Conservation (phyloP, 2,797 vertebrate species). For the Orientallactaga sibirica region DNA sequence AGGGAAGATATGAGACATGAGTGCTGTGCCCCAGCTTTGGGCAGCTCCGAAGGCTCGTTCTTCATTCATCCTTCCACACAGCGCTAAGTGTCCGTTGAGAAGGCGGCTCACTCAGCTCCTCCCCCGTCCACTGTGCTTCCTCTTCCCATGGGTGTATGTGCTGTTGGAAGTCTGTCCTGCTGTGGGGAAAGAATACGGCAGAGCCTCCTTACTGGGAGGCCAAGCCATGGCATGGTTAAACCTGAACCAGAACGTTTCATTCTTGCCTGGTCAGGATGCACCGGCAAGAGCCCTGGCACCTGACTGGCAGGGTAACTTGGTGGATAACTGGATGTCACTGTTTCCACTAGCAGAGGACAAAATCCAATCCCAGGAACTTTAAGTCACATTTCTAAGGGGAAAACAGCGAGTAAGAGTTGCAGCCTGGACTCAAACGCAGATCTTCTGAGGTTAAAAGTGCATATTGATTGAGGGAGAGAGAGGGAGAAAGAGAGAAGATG, state of each 20-base stretch:
- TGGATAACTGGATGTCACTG: neutral
- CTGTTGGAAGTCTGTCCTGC: neutral
- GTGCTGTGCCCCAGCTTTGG: neutral
- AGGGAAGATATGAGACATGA: rapidly evolving
- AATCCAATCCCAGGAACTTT: neutral
- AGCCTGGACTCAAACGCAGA: neutral
- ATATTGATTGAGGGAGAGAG: neutral
- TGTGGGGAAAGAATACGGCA: neutral
- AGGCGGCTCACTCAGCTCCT: neutral
- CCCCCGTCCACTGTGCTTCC: neutral
- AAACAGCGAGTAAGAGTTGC: neutral
- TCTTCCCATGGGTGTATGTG: neutral
- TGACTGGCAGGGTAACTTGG: neutral
- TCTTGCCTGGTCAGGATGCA: neutral
- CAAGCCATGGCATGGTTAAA: neutral
- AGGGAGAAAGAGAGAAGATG: too few relatives aligned
- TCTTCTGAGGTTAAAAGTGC: neutral
- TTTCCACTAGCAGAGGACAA: neutral
- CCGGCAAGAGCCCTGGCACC: neutral
- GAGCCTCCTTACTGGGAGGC: neutral
- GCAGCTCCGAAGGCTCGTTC: neutral
- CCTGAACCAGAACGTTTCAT: neutral
- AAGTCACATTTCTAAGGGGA: neutral
- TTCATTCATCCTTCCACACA: neutral
- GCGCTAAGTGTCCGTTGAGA: rapidly evolving